Percentiles rank a stretch among this genome's conserved stretches.
Evolutionary conservation across 1,140 invertebrate genomes (phyloP).

Genomic region (Papilio dardanus): DNA sequence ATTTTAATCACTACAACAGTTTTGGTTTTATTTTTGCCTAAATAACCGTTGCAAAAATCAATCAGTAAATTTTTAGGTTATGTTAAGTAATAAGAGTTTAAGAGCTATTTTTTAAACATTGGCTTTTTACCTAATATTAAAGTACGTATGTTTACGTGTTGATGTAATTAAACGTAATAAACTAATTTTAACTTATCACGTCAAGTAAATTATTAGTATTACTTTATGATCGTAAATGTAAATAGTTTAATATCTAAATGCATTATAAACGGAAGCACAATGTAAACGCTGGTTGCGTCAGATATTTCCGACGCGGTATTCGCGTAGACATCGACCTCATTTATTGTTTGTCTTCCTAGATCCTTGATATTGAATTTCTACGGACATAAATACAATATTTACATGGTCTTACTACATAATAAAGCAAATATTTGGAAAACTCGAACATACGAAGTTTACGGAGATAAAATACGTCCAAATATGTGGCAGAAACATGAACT

Average conservation of each 20-base stretch:
- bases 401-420: no score
- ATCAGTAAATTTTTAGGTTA: not conserved
- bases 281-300: not conserved
- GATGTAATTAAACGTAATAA: no score
- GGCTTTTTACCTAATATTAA: no score
- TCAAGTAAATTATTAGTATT: not conserved
- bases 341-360: not conserved
- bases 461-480: no score
- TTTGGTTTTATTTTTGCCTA: not conserved
- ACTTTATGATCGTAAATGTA: not conserved
- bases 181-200: no score
- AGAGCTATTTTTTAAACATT: no score
- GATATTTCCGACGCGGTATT: not conserved
- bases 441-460: no score
- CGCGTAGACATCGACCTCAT: not conserved
- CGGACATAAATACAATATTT: not conserved
- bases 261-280: not conserved
- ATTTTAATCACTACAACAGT: not conserved
- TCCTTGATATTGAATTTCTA: constrained; percentile 15
- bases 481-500: no score
- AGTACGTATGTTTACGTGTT: no score
- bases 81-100: no score
- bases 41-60: no score
- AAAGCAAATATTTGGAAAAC: not conserved
- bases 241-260: not conserved